Percentiles rank a stretch among this genome's conserved stretches.
These are phyloP conservation scores for Muscidifurax raptorellus DNA, from an alignment of 1,140 invertebrate genomes.

Conservation along the genomic window DNA sequence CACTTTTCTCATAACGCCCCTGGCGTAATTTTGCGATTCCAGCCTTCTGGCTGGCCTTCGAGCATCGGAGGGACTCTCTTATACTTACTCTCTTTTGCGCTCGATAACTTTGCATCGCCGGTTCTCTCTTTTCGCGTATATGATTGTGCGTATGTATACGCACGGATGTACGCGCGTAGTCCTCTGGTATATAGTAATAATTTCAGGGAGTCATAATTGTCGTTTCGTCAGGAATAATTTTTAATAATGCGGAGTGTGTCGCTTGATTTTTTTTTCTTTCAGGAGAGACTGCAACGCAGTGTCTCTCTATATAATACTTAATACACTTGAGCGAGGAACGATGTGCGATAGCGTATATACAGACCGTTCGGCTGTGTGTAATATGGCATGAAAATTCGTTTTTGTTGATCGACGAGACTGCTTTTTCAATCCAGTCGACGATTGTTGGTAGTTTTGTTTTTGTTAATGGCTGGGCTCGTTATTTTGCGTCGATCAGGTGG, in stretches of 20 bases:
- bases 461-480: background rate
- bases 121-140: background rate
- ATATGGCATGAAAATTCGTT: background rate
- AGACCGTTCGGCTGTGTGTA: too few relatives aligned
- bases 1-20: conserved; percentile 35
- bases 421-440: background rate
- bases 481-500: background rate
- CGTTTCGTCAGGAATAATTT: too few relatives aligned
- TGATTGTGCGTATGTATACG: too few relatives aligned
- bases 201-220: too few relatives aligned
- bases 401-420: background rate
- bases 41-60: background rate
- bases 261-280: too few relatives aligned
- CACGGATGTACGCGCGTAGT: too few relatives aligned
- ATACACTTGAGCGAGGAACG: too few relatives aligned
- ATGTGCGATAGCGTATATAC: too few relatives aligned
- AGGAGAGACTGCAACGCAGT: too few relatives aligned
- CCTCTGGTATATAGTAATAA: too few relatives aligned
- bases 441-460: background rate
- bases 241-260: too few relatives aligned
- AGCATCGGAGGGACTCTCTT: background rate
- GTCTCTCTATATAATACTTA: too few relatives aligned
- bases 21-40: conserved; percentile 17
- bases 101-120: conserved; percentile 4
- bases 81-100: background rate